A percentile compares a stretch with the other conserved stretches of the same genome.
Conservation (phyloP, 2,113 vertebrate genomes). For the Hiodon alosoides region DNA sequence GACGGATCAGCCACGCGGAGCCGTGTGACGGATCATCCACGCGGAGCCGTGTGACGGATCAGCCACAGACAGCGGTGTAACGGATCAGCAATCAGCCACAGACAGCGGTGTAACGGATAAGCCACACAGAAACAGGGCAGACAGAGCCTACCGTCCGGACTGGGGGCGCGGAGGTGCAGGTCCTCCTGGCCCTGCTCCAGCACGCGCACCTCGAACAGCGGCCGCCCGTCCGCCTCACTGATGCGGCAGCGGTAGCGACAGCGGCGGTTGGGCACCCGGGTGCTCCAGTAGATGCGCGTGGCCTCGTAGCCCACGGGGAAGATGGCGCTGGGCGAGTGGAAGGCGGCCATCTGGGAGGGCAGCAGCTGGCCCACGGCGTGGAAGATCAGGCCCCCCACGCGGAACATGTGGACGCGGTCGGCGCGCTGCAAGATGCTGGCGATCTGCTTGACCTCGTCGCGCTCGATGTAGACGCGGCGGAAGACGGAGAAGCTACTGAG, state of each 20-base stretch:
- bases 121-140: background rate
- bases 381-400: slow-evolving; percentile 92
- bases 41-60: too few species aligned
- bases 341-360: slow-evolving; percentile 90
- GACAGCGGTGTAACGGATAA: background rate
- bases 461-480: slow-evolving; percentile 91
- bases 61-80: background rate
- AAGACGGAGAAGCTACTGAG: slow-evolving; percentile 88
- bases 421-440: slow-evolving; percentile 95
- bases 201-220: slow-evolving; percentile 86
- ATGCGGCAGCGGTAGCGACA: slow-evolving; percentile 96
- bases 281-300: slow-evolving; percentile 97
- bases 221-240: slow-evolving; percentile 77
- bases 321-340: slow-evolving; percentile 90
- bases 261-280: slow-evolving; percentile 89
- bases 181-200: slow-evolving; percentile 93
- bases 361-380: slow-evolving; percentile 92
- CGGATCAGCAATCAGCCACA: background rate
- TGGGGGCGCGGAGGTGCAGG: slow-evolving; percentile 75
- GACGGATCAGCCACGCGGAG: too few species aligned
- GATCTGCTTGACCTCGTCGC: slow-evolving; percentile 96
- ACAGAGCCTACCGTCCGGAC: slow-evolving; percentile 76
- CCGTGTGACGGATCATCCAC: too few species aligned
- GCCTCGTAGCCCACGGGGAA: slow-evolving; percentile 94
- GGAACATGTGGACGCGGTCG: slow-evolving; percentile 92